A percentile compares a stretch with the other conserved stretches of the same genome.
Evolutionary conservation across 2,113 vertebrate species (phyloP).

Genomic region (Osmerus mordax): DNA sequence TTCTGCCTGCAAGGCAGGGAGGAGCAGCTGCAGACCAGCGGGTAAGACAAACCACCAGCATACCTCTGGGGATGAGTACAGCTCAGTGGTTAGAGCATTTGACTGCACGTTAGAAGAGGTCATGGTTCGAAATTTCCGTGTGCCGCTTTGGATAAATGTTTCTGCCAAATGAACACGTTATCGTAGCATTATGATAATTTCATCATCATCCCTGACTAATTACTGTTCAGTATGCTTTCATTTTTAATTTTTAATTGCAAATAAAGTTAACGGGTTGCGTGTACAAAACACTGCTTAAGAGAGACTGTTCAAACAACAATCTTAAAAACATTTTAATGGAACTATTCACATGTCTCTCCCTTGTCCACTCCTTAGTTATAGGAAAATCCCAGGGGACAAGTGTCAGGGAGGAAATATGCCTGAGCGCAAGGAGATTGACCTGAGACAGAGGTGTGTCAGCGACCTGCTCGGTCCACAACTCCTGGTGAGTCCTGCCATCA

Average conservation of each 20-base stretch:
- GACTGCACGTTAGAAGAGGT: slow-evolving; percentile 84
- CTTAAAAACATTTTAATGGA: too few relatives aligned
- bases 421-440: slow-evolving; percentile 75
- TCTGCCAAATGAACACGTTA: too few relatives aligned
- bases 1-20: slow-evolving; percentile 83
- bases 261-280: too few relatives aligned
- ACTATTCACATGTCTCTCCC: neutral
- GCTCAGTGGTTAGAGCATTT: slow-evolving; percentile 77
- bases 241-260: too few relatives aligned
- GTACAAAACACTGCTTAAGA: too few relatives aligned
- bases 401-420: slow-evolving; percentile 82
- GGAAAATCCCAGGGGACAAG: slow-evolving; percentile 90
- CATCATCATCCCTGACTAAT: too few relatives aligned
- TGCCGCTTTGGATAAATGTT: too few relatives aligned
- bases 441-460: slow-evolving; percentile 83
- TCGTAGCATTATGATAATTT: too few relatives aligned
- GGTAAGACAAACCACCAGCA: slow-evolving; percentile 63
- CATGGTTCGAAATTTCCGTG: slow-evolving; percentile 77
- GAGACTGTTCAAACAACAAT: too few relatives aligned
- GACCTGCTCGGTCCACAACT: slow-evolving; percentile 60
- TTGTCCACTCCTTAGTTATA: slow-evolving; percentile 72
- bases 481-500: slow-evolving; percentile 55
- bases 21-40: slow-evolving; percentile 84
- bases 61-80: neutral
- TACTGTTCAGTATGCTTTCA: too few relatives aligned